Conservation (phyloP, 2,113 vertebrate species). For the Haliaeetus leucogaster region DNA sequence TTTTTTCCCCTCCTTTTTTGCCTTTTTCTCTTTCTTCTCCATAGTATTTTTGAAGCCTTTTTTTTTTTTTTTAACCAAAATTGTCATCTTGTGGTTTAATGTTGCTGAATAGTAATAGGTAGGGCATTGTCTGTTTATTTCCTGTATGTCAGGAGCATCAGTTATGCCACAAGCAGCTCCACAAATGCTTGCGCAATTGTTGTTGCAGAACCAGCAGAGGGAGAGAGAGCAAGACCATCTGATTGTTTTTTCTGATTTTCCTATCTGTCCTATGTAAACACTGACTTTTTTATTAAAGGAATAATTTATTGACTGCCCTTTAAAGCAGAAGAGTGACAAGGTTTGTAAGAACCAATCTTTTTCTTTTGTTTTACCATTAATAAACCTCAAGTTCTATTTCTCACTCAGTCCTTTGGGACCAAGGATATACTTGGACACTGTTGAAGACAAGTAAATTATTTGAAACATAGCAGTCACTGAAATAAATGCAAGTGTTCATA, state of each 20-base stretch:
- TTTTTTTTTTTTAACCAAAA: background rate
- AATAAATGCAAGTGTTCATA: background rate
- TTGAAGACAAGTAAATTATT: background rate
- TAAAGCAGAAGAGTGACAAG: background rate
- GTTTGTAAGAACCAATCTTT: background rate
- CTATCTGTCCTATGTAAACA: background rate
- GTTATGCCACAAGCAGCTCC: background rate
- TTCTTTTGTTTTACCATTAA: background rate
- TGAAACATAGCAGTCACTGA: background rate
- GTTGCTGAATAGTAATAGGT: too few relatives aligned
- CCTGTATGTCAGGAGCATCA: background rate
- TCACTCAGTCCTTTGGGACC: background rate
- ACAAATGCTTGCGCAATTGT: rapidly evolving
- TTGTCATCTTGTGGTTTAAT: background rate
- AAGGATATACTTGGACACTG: background rate
- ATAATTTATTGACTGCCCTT: background rate
- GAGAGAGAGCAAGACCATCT: background rate
- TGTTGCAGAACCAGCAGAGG: background rate
- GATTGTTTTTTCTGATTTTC: background rate
- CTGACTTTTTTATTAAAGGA: background rate
- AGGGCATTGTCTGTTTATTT: background rate
- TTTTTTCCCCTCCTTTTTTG: background rate
- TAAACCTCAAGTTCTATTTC: background rate
- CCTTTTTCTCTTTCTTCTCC: background rate
- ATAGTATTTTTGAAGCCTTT: background rate